Conservation (phyloP, 35 echinoderm and acorn worm species). For the Apostichopus japonicus region DNA sequence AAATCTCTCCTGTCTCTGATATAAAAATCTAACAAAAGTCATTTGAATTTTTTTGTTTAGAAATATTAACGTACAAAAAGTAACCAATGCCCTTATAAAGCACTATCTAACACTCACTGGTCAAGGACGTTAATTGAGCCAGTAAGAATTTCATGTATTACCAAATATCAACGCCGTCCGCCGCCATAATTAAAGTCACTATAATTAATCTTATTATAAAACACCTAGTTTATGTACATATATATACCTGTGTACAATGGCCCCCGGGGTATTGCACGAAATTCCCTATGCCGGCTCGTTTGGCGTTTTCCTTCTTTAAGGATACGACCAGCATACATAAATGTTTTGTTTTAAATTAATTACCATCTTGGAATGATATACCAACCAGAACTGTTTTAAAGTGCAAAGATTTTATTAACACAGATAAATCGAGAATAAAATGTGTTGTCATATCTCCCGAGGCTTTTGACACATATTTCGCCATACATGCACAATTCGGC, state of each 20-base stretch:
- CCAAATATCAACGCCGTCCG: background rate
- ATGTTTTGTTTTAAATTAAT: constrained; percentile 47
- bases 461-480: background rate
- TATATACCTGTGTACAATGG: too few species aligned
- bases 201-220: constrained; percentile 3
- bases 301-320: background rate
- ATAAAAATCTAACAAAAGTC: too few species aligned
- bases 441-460: background rate
- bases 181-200: constrained; percentile 1
- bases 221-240: background rate
- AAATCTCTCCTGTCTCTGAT: too few species aligned
- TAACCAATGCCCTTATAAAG: too few species aligned
- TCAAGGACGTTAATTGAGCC: background rate
- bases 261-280: background rate
- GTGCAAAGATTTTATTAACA: constrained; percentile 7
- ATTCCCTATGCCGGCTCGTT: constrained; percentile 11
- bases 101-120: background rate
- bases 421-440: constrained; percentile 21
- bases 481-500: background rate
- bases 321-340: constrained; percentile 15
- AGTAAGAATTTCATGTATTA: background rate
- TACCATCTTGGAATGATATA: background rate
- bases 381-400: background rate
- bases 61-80: too few species aligned
- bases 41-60: too few species aligned